Base-by-base conservation (phyloP, 1,140 invertebrate genomes). In the Arion vulgaris region DNA sequence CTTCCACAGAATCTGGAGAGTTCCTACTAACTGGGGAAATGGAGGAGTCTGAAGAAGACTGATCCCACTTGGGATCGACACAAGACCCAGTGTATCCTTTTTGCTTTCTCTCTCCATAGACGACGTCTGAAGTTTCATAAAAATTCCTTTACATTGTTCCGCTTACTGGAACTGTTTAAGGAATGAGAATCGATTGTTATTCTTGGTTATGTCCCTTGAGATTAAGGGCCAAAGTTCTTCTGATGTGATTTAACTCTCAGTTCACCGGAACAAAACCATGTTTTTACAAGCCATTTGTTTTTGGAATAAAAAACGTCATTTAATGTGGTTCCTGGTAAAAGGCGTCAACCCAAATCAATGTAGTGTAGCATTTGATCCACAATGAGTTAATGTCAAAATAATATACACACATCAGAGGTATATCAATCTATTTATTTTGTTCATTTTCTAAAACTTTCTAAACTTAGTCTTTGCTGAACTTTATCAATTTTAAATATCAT, bases 101-200 rank as follows among this genome's bases (percentile, higher is more conserved):
- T 19, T 15, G 13, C 34, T 23, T 32, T 26, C 19, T n/a, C 39
- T 36, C 39, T 80, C 78, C 78, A 80, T 71, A 36, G 53, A 76
- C 45, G 41, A 2, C 34, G 28, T 76, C 11, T 53, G 36, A 38
- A 34, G 32, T 19, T 17, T n/a, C 9, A 2, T 7, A 5, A 53
- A 76, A 19, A 9, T n/a, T n/a, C 45, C 26, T 34, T 76, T n/a
- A 34, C 49, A 51, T 49, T 53, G 36, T 76, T 49, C 23, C n/a
- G 15, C 26, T 76, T 34, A 23, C 13, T 32, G 36, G 26, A 9
- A 13, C 1, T 1, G 23, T 41, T 11, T 39, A 36, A n/a, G 36
- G 26, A 9, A 41, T 39, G 71, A 41, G 36, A 41, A 19, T 23
- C 26, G 36, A 72, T 45, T 72, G 15, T 41, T n/a, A n/a, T 13